phyloP scores from a whole-genome alignment of 2,797 vertebrate species.

The Sebastes iracundus region DNA sequence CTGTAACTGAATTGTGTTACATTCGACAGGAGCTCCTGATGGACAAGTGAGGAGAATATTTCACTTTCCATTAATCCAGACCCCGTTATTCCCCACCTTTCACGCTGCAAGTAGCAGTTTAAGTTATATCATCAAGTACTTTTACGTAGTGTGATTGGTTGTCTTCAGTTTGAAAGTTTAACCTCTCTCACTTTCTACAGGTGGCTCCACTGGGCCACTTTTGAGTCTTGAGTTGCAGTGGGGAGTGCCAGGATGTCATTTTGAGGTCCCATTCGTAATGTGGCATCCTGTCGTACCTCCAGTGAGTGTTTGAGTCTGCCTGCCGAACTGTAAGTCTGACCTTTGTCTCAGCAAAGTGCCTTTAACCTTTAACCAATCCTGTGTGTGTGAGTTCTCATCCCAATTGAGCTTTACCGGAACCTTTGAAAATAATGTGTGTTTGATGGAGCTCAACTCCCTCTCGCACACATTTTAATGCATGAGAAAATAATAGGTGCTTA shows the following conservation, averaged over 20 bases:
- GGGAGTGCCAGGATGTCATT: not conserved
- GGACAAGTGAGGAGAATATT: not conserved
- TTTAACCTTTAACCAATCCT: not conserved
- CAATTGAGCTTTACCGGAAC: not conserved
- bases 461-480: not conserved
- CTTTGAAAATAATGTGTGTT: not conserved
- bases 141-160: not conserved
- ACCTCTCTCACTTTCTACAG: not conserved
- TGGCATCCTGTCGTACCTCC: not conserved
- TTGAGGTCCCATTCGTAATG: not conserved
- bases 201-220: not conserved
- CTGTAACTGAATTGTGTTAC: not conserved
- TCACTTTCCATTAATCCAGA: not conserved
- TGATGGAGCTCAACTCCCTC: not conserved
- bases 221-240: not conserved
- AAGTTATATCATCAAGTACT: not conserved
- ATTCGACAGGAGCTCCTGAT: not conserved
- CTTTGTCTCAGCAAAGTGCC: not conserved
- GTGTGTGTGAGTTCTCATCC: not conserved
- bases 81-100: not conserved
- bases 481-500: slow-evolving; percentile 1
- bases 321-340: not conserved
- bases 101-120: too few relatives aligned
- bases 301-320: not conserved
- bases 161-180: not conserved